Evolutionary conservation across 92 coral and sea anemone genomes (phyloP), one percentile per base, ranked within the genome.

Genomic region (Meandrina meandrites): DNA sequence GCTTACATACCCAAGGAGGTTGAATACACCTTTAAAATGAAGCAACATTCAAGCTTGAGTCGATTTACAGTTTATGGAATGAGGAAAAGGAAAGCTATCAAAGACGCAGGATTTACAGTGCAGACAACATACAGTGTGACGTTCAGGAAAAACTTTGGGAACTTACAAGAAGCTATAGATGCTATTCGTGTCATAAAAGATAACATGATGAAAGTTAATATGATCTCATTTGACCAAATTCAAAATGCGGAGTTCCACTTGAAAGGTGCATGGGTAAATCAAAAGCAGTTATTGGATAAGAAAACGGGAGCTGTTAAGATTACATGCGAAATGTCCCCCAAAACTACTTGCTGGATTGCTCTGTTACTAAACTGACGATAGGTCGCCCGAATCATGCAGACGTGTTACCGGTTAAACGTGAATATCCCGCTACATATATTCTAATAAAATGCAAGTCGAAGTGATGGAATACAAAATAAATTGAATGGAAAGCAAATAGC

Each of bases 261-360:
- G 16, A 75, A 36, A 75, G 88, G 81, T 37, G 60, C 72, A 1
- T 76, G 88, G 88, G 45, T 28, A 24, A 21, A 56, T 8, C 53
- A 54, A 28, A 32, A 40, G 13, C n/a, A 53, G n/a, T n/a, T n/a
- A n/a, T n/a, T n/a, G n/a, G n/a, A n/a, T n/a, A n/a, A n/a, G n/a
- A n/a, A n/a, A 30, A 10, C 47, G 24, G 81, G 81, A 54, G 58
- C 22, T 56, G 73, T 84, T 1, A 84, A 84, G 58, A 34, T 84
- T 62, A 81, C 62, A 57, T 84, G 88, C n/a, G 75, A 75, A 75
- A 74, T 58, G 3, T 17, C n/a, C 40, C 81, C 81, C 19, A 3
- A 28, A 45, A 34, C 81, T 18, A 35, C 17, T 18, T 84, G 88
- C 30, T 84, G 88, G 88, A 40, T 84, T 76, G 37, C 81, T 60